These are phyloP conservation scores for Hoplodrina blanda DNA, from an alignment of 2,888 invertebrate species.

Conservation along the genomic window DNA sequence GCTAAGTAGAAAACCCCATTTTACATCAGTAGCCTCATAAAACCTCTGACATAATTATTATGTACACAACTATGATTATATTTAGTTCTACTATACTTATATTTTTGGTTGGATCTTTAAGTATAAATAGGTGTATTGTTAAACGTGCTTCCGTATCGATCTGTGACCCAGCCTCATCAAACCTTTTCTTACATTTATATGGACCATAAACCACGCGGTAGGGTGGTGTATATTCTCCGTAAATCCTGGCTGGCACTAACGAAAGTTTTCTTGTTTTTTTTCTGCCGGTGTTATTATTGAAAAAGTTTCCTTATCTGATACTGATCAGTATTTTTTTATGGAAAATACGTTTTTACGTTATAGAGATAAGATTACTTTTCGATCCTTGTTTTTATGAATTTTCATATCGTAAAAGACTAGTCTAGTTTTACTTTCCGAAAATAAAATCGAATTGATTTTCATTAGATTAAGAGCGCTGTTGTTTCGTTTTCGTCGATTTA, in stretches of 20 bases:
- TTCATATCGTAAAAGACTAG: slow-evolving; percentile 7
- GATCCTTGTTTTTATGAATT: slow-evolving; percentile 2
- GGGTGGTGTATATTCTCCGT: background rate
- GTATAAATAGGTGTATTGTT: slow-evolving; percentile 16
- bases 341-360: slow-evolving; percentile 4
- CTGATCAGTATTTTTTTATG: background rate
- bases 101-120: slow-evolving; percentile 7
- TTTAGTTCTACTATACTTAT: background rate
- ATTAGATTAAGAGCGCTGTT: slow-evolving; percentile 12
- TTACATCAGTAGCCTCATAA: slow-evolving; percentile 9
- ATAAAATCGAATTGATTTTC: slow-evolving; percentile 26
- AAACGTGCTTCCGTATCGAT: slow-evolving; percentile 15
- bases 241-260: background rate
- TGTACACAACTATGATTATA: background rate
- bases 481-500: slow-evolving; percentile 30
- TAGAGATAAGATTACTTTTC: slow-evolving; percentile 8
- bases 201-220: slow-evolving; percentile 7
- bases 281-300: background rate
- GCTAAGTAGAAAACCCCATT: slow-evolving; percentile 26
- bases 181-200: slow-evolving; percentile 7
- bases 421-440: slow-evolving; percentile 3
- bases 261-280: slow-evolving; percentile 8
- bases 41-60: background rate
- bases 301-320: background rate
- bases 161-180: slow-evolving; percentile 6